Base-by-base conservation (phyloP, 2,797 vertebrate species). In the Benthosema pterotum region DNA sequence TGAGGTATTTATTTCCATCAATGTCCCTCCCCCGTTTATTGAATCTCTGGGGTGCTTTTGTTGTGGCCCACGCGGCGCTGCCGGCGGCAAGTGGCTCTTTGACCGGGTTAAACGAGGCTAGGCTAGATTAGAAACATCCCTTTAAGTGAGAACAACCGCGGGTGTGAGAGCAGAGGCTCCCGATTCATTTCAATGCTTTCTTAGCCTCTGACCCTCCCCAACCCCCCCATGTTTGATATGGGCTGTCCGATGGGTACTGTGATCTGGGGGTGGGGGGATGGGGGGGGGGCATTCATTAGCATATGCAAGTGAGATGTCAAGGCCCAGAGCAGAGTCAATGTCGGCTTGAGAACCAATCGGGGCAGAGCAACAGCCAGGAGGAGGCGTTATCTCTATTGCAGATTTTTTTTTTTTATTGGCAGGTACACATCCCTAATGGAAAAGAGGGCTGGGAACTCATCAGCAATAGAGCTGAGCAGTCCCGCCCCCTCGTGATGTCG, bases 151-250 rank as follows among this genome's bases (percentile, higher is more conserved):
- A 52, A 72, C 60, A 64, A 60, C 48, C 28, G 15, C 18, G 1
- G 50, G 60, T 78, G 59, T 65, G 72, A 85, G 65, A 64, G 43
- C 51, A 42, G 2, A 38, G 63, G 42, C 69, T 67, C 52, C 52
- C 57, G 67, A 75, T 62, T 80, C 62, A 65, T 74, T 64, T 71
- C 46, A 67, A 60, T 18, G n/a, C 73, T 68, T 78, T 60, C 55
- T 80, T 77, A 80, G 67, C 75, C 75, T 79, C 56, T 82, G 52
- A 80, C 82, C 80, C 46, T 15, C 14, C 52, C 71, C 52, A 66
- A n/a, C n/a, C n/a, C n/a, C n/a, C n/a, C n/a, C n/a, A n/a, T n/a
- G n/a, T n/a, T n/a, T n/a, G 65, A 82, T 76, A 71, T 65, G 57
- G 67, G 67, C 63, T 57, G 54, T 66, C 52, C 25, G 15, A 48